Conservation (phyloP, 2,113 vertebrate species). For the Reinhardtius hippoglossoides region DNA sequence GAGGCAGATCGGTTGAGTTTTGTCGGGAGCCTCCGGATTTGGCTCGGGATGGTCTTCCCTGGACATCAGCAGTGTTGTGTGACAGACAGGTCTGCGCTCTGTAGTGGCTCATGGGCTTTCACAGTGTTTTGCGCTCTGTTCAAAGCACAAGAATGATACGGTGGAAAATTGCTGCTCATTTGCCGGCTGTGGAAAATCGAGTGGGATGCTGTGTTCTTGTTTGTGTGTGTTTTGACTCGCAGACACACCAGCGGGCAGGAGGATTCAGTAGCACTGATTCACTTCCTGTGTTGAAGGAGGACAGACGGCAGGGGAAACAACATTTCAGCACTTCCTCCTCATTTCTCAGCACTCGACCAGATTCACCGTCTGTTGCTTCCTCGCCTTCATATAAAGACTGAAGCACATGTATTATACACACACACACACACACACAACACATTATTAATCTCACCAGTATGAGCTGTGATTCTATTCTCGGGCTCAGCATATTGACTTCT, state of each 20-base stretch:
- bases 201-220: conserved; percentile 34
- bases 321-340: conserved; percentile 61
- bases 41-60: conserved; percentile 10
- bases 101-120: background rate
- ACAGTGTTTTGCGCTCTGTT: conserved; percentile 6
- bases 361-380: conserved; percentile 25
- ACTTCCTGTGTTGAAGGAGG: conserved; percentile 72
- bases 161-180: conserved; percentile 47
- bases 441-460: conserved; percentile 78
- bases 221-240: conserved; percentile 49
- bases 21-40: background rate
- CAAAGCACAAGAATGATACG: conserved; percentile 6
- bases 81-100: conserved; percentile 24
- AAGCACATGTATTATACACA: conserved; percentile 11
- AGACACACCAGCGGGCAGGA: conserved; percentile 47
- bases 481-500: conserved; percentile 78
- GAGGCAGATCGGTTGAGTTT: conserved; percentile 15
- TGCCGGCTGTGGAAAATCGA: conserved; percentile 49
- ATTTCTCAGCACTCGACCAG: conserved; percentile 43
- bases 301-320: conserved; percentile 66
- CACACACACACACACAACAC: conserved; percentile 20
- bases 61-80: background rate
- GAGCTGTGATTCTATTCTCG: conserved; percentile 73
- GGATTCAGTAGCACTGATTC: conserved; percentile 59
- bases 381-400: conserved; percentile 22